A percentile compares a stretch with the other conserved stretches of the same genome.
These are phyloP conservation scores for Oreochromis aureus DNA, from an alignment of 2,113 vertebrate genomes.

Conservation along the genomic window DNA sequence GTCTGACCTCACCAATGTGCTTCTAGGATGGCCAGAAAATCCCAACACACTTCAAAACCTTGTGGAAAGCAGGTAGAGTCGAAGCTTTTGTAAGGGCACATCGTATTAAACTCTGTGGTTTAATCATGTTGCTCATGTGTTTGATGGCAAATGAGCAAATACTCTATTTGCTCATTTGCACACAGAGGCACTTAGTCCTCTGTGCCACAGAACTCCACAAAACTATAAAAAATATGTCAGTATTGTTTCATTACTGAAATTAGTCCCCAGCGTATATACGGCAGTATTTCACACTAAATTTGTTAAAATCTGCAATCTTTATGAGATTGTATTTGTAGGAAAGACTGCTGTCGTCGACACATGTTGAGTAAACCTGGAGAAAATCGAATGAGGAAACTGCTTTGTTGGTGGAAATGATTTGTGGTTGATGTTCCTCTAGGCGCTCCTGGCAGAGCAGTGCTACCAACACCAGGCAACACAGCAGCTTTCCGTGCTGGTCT, in stretches of 20 bases:
- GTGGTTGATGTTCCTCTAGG: slow-evolving; percentile 55
- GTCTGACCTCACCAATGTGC: neutral
- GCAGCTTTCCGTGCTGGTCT: slow-evolving; percentile 92
- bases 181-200: neutral
- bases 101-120: neutral
- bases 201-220: neutral
- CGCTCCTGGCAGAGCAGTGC: slow-evolving; percentile 88
- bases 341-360: neutral
- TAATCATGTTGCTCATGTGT: neutral
- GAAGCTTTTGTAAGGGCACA: neutral
- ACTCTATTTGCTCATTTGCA: too few relatives aligned
- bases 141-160: neutral
- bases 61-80: neutral
- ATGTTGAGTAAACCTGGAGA: neutral
- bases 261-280: neutral
- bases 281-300: neutral
- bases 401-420: neutral
- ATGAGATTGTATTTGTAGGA: neutral
- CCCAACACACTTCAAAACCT: neutral
- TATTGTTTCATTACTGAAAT: neutral
- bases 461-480: slow-evolving; percentile 90
- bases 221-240: neutral
- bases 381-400: neutral
- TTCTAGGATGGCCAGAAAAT: neutral
- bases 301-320: neutral